phyloP scores from a whole-genome alignment of 2,888 invertebrate genomes.

The Lypha dubia region DNA sequence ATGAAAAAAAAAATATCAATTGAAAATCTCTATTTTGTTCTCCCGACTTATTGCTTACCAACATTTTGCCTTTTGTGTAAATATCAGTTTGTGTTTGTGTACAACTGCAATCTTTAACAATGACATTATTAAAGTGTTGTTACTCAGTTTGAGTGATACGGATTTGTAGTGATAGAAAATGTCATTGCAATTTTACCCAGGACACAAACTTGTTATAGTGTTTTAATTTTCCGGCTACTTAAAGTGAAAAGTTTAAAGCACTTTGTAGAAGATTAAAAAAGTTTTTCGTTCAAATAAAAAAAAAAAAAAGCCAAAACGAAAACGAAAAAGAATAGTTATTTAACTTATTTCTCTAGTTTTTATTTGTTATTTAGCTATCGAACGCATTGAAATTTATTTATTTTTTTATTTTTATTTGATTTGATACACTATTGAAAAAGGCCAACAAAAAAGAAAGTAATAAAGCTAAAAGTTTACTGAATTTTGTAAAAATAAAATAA shows the following conservation, averaged over 20 bases:
- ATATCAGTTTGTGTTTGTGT: neutral
- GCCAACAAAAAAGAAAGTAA: constrained; percentile 33
- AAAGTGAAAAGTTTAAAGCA: constrained; percentile 68
- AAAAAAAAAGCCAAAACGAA: too few relatives aligned
- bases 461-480: neutral
- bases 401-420: too few relatives aligned
- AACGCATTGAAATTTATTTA: constrained; percentile 51
- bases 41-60: neutral
- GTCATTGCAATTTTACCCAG: constrained; percentile 60
- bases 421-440: too few relatives aligned
- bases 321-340: too few relatives aligned
- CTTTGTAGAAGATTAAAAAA: constrained; percentile 71
- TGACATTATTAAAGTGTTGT: constrained; percentile 46
- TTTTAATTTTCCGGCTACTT: constrained; percentile 72
- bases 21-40: neutral
- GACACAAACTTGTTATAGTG: constrained; percentile 65
- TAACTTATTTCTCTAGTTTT: constrained; percentile 28
- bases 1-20: too few relatives aligned
- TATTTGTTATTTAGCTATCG: constrained; percentile 56
- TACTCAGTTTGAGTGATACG: constrained; percentile 48
- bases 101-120: constrained; percentile 18
- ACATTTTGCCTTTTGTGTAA: neutral
- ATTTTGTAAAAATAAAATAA: constrained; percentile 15
- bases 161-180: constrained; percentile 57
- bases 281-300: constrained; percentile 57